phyloP scores from a whole-genome alignment of 2,888 invertebrate genomes.

The Meta bourneti region DNA sequence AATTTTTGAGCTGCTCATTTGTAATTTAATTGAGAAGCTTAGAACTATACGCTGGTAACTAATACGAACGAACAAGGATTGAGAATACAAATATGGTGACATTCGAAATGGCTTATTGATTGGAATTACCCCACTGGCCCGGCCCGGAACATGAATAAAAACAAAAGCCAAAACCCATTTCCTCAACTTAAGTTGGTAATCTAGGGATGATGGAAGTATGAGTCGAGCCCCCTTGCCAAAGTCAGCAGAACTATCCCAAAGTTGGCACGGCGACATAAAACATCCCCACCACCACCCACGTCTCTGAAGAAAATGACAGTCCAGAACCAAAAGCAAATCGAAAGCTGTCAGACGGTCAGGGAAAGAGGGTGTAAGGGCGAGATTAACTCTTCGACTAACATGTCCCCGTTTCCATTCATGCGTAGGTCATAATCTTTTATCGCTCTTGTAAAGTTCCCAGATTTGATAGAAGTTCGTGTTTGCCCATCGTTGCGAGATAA shows the following conservation, averaged over 20 bases:
- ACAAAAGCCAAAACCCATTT: background rate
- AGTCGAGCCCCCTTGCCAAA: background rate
- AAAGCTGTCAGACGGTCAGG: conserved; percentile 25
- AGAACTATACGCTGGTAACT: no score
- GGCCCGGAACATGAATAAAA: background rate
- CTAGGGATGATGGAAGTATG: background rate
- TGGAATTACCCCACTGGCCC: no score
- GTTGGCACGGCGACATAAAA: background rate
- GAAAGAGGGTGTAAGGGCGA: background rate
- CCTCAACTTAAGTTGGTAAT: background rate
- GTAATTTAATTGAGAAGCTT: no score
- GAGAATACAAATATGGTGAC: no score
- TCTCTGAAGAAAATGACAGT: conserved; percentile 35
- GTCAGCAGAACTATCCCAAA: background rate
- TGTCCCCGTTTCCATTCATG: conserved; percentile 45
- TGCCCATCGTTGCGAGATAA: conserved; percentile 44
- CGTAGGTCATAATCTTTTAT: conserved; percentile 50
- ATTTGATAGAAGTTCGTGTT: conserved; percentile 38
- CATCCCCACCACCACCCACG: background rate
- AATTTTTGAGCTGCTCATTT: no score
- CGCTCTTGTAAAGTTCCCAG: conserved; percentile 52
- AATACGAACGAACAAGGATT: no score
- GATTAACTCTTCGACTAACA: conserved; percentile 55
- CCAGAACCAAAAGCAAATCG: conserved; percentile 36
- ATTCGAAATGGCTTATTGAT: no score